Evolutionary conservation across 2,797 vertebrate species (phyloP).

Genomic region (Tolypeutes matacus): DNA sequence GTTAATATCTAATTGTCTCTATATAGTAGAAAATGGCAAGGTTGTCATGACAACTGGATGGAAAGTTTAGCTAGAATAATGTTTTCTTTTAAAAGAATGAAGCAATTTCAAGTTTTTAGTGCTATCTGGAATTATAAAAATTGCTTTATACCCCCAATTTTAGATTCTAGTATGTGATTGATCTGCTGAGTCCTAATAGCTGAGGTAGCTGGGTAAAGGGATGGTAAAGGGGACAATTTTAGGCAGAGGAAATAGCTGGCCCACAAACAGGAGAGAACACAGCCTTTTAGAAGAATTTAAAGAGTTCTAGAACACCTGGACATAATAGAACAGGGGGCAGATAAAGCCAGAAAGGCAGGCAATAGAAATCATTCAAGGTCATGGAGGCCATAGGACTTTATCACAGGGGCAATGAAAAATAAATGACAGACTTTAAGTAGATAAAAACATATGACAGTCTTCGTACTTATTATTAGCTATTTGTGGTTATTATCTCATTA

Average conservation of each 20-base stretch:
- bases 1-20: constrained; percentile 85
- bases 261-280: neutral
- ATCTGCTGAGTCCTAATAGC: neutral
- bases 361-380: neutral
- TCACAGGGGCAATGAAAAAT: neutral
- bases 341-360: neutral
- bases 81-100: too few relatives aligned
- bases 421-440: neutral
- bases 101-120: too few relatives aligned
- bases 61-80: too few relatives aligned
- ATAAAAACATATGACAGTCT: neutral
- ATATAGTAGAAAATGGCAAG: constrained; percentile 73
- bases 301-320: neutral
- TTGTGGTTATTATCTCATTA: neutral
- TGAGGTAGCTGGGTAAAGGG: neutral
- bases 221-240: neutral
- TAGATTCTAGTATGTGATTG: constrained; percentile 75
- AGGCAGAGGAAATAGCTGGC: neutral
- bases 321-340: neutral
- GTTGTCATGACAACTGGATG: constrained; percentile 84
- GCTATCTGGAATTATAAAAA: too few relatives aligned
- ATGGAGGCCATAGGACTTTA: neutral
- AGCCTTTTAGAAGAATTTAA: neutral
- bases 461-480: neutral
- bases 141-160: constrained; percentile 78